Conservation (phyloP, 2,113 vertebrate genomes). For the Brachypteracias leptosomus region DNA sequence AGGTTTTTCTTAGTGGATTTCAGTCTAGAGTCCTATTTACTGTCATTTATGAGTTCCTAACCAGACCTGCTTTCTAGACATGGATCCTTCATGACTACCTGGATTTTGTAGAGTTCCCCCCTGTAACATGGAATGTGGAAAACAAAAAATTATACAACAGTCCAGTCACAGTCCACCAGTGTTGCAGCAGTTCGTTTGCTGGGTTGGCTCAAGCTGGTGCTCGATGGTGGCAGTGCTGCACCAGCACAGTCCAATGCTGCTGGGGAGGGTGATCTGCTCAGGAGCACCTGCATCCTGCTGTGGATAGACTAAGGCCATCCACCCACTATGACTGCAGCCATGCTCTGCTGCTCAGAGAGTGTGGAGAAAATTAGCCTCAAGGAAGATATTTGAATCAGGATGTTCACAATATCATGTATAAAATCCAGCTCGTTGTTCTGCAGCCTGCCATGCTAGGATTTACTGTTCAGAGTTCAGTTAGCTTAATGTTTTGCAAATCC, state of each 20-base stretch:
- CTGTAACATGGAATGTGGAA: rapidly evolving
- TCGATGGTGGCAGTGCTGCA: not conserved
- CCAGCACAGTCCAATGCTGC: no score
- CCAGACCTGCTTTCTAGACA: not conserved
- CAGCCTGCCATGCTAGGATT: not conserved
- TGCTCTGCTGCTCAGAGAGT: not conserved
- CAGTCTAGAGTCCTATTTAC: not conserved
- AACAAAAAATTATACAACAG: not conserved
- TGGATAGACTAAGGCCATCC: not conserved
- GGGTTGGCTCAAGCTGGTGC: not conserved
- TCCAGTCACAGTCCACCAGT: not conserved
- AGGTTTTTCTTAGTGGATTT: not conserved
- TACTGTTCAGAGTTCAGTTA: not conserved
- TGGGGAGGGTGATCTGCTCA: not conserved
- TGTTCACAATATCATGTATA: not conserved
- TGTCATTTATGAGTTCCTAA: not conserved
- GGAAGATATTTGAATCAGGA: not conserved
- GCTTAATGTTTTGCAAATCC: not conserved
- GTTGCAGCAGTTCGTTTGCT: not conserved
- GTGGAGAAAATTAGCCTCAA: not conserved
- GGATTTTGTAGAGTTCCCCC: not conserved
- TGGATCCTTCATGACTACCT: rapidly evolving
- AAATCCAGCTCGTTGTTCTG: not conserved
- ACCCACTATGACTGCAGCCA: rapidly evolving
- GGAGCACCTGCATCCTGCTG: not conserved